phyloP scores from a whole-genome alignment of 2,888 invertebrate species.

The Nephrotoma appendiculata region DNA sequence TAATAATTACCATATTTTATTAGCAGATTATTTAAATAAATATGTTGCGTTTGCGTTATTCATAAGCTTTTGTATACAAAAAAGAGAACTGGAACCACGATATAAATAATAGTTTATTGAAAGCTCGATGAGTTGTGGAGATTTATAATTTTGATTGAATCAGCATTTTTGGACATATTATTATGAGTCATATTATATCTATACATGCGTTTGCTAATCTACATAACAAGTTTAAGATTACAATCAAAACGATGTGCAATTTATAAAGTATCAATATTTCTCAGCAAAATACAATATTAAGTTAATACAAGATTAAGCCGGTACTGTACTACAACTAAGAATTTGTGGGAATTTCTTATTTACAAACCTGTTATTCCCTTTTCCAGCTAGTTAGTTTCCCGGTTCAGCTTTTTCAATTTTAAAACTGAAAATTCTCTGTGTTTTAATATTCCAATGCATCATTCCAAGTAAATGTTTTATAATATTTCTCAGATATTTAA shows the following conservation, averaged over 20 bases:
- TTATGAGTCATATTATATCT: neutral
- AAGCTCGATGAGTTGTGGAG: neutral
- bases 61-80: neutral
- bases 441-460: no score
- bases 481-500: no score
- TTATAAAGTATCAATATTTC: neutral
- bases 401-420: no score
- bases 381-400: no score
- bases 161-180: neutral
- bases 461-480: no score
- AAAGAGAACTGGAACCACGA: neutral
- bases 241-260: neutral
- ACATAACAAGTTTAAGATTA: neutral
- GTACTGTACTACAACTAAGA: no score
- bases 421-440: no score
- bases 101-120: neutral
- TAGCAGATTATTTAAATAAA: neutral
- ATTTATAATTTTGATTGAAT: neutral
- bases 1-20: neutral
- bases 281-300: neutral
- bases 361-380: no score
- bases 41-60: neutral
- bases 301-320: no score
- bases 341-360: no score
- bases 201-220: neutral